phyloP scores from a whole-genome alignment of 1,140 invertebrate species.

The silkworm (Bombyx mori) region ASM3026992v2 NC_085120.1:10679001-10679500 shows the following conservation, averaged over 20 bases:
- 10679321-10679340: slow-evolving; percentile 1
- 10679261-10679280: not conserved
- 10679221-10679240: slow-evolving; percentile 4
- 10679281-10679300: not conserved
- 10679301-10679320: not conserved
- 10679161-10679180: not conserved
- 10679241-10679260: slow-evolving; percentile 8
- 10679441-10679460: not conserved
- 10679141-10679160: not conserved
- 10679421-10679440: slow-evolving; percentile 7
- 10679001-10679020: no score
- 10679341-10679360: not conserved
- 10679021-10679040: no score
- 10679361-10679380: not conserved
- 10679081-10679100: not conserved
- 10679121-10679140: slow-evolving; percentile 5
- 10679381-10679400: slow-evolving; percentile 2
- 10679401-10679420: not conserved
- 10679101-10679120: not conserved
- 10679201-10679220: slow-evolving; percentile 5
- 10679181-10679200: not conserved
- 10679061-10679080: no score
- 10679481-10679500: slow-evolving; percentile 3
- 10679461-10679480: slow-evolving; percentile 5
- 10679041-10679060: no score